These are phyloP conservation scores for Escarpia spicata DNA, from an alignment of 2,888 invertebrate species.

Conservation along the genomic window DNA sequence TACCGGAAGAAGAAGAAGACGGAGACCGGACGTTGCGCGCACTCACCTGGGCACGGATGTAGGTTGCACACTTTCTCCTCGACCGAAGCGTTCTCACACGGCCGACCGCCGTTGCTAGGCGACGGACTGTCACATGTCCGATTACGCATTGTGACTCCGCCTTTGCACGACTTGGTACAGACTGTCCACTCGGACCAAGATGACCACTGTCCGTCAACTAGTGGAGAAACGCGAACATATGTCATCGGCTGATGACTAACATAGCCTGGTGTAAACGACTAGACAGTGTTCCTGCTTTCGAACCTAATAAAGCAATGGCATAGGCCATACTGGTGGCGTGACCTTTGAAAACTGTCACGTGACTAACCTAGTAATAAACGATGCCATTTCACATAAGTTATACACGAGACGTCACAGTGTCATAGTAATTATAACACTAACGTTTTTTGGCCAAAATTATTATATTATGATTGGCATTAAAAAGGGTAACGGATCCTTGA, in stretches of 20 bases:
- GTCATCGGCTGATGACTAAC: not conserved
- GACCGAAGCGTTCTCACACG: conserved; percentile 47
- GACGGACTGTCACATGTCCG: conserved; percentile 55
- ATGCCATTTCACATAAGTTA: not conserved
- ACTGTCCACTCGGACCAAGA: conserved; percentile 58
- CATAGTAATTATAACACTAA: not conserved
- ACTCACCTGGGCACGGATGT: conserved; percentile 56
- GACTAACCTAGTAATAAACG: no score
- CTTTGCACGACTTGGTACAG: conserved; percentile 59
- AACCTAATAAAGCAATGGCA: no score
- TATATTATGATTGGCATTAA: not conserved
- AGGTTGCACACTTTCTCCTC: conserved; percentile 51
- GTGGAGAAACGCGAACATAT: not conserved
- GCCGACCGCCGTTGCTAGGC: conserved; percentile 52
- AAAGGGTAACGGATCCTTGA: not conserved
- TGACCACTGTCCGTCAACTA: conserved; percentile 54
- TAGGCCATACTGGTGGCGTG: no score
- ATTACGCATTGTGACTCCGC: conserved; percentile 50
- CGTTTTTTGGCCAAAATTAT: no score
- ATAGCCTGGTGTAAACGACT: no score
- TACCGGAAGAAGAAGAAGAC: not conserved
- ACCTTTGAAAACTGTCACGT: no score
- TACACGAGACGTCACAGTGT: not conserved
- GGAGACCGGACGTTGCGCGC: not conserved
- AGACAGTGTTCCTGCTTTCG: no score